phyloP scores from a whole-genome alignment of 2,888 invertebrate species.

The Sesamia inferens region DNA sequence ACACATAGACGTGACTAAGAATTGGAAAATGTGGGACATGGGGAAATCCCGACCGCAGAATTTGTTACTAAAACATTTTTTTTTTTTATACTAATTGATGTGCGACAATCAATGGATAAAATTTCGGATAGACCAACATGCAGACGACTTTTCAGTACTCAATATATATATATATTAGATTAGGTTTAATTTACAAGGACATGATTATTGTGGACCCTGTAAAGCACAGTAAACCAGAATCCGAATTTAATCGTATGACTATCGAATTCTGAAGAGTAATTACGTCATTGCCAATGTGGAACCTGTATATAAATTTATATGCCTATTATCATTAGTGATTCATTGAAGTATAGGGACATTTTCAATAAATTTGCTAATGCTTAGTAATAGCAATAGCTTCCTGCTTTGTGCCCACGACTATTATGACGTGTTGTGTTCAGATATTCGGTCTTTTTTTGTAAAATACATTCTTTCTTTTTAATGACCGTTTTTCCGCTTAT shows the following conservation, averaged over 20 bases:
- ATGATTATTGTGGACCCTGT: background rate
- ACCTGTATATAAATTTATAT: slow-evolving; percentile 17
- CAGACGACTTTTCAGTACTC: background rate
- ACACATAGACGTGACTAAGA: background rate
- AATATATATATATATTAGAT: background rate
- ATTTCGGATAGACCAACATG: background rate
- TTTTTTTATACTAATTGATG: slow-evolving; percentile 8
- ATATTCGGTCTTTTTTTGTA: background rate
- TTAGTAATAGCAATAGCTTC: slow-evolving; percentile 7
- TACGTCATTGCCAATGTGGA: slow-evolving; percentile 45
- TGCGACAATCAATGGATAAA: background rate
- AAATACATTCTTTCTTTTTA: background rate
- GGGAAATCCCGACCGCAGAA: slow-evolving; percentile 10
- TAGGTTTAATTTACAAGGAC: background rate
- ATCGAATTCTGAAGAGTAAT: slow-evolving; percentile 9
- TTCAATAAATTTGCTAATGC: slow-evolving; percentile 22
- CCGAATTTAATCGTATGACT: background rate
- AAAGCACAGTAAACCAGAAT: background rate
- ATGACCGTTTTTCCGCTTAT: background rate
- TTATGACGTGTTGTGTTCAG: background rate
- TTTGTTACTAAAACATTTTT: slow-evolving; percentile 31
- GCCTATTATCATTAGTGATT: slow-evolving; percentile 43
- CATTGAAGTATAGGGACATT: slow-evolving; percentile 40
- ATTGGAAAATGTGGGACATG: slow-evolving; percentile 20
- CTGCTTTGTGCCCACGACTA: background rate